Conservation (phyloP, 1,140 invertebrate genomes). For the Prorops nasuta region DNA sequence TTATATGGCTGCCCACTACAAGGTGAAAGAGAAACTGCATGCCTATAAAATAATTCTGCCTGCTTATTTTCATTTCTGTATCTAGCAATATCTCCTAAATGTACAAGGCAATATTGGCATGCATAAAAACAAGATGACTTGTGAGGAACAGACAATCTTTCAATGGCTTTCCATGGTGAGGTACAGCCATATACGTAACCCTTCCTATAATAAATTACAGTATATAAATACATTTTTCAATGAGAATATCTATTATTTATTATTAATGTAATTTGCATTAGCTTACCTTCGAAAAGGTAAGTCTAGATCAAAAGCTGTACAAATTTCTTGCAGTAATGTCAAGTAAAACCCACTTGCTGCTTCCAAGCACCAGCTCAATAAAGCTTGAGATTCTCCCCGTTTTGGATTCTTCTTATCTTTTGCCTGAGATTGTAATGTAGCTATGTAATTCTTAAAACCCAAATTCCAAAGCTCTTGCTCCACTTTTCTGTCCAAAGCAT, state of each 20-base stretch:
- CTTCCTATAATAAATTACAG: conserved; percentile 36
- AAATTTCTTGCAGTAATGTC: conserved; percentile 77
- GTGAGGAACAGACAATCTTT: conserved; percentile 59
- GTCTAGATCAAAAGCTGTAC: conserved; percentile 77
- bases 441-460: conserved; percentile 86
- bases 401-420: conserved; percentile 78
- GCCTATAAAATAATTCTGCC: conserved; percentile 70
- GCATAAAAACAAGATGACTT: conserved; percentile 77
- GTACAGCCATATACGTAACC: conserved; percentile 54
- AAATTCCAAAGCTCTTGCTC: conserved; percentile 88
- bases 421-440: conserved; percentile 69
- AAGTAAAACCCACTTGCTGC: conserved; percentile 84
- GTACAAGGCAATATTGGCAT: conserved; percentile 83
- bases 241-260: background rate
- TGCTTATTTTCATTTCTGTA: conserved; percentile 77
- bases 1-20: conserved; percentile 87
- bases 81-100: conserved; percentile 81
- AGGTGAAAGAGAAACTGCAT: conserved; percentile 77
- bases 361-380: conserved; percentile 76
- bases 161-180: conserved; percentile 50
- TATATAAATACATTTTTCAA: too few relatives aligned
- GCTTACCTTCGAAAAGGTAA: conserved; percentile 69
- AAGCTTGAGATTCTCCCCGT: conserved; percentile 70
- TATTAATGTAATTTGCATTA: conserved; percentile 1
- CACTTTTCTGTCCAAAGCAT: conserved; percentile 85